These are phyloP conservation scores for Entelurus aequoreus DNA, from an alignment of 2,113 vertebrate genomes.

Conservation along the genomic window DNA sequence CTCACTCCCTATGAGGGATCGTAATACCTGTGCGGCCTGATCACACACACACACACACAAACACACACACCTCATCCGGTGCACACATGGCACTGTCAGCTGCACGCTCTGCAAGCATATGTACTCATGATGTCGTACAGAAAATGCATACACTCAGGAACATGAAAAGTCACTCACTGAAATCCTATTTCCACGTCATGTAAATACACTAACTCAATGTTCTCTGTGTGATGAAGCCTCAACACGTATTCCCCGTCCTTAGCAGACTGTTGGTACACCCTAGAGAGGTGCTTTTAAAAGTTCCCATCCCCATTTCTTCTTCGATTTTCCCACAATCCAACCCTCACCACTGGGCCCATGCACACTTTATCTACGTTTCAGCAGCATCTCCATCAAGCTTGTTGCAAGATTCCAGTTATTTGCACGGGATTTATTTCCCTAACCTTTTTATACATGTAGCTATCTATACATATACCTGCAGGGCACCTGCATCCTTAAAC, in stretches of 20 bases:
- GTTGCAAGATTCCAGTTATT: conserved; percentile 69
- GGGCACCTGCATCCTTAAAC: conserved; percentile 14
- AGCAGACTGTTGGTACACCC: conserved; percentile 10
- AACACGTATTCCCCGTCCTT: conserved; percentile 23
- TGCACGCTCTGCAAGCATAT: conserved; percentile 10
- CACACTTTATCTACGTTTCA: conserved; percentile 68
- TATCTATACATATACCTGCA: conserved; percentile 7
- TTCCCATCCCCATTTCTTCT: conserved; percentile 33
- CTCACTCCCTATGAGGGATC: conserved; percentile 45
- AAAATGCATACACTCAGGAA: conserved; percentile 1
- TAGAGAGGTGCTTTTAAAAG: conserved; percentile 16
- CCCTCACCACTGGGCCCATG: conserved; percentile 47
- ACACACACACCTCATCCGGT: conserved; percentile 16
- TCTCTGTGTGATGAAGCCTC: conserved; percentile 11
- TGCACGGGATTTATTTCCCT: conserved; percentile 50
- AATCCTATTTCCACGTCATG: conserved; percentile 5
- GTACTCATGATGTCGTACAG: conserved; percentile 1
- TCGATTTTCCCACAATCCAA: conserved; percentile 41
- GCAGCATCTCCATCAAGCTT: conserved; percentile 77
- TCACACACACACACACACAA: neutral
- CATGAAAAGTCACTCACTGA: neutral
- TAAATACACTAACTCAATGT: conserved; percentile 38
- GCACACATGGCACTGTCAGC: conserved; percentile 18
- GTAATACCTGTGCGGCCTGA: conserved; percentile 46
- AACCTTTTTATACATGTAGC: conserved; percentile 24